phyloP scores from a whole-genome alignment of 2,797 vertebrate genomes.

The Podarcis lilfordi region DNA sequence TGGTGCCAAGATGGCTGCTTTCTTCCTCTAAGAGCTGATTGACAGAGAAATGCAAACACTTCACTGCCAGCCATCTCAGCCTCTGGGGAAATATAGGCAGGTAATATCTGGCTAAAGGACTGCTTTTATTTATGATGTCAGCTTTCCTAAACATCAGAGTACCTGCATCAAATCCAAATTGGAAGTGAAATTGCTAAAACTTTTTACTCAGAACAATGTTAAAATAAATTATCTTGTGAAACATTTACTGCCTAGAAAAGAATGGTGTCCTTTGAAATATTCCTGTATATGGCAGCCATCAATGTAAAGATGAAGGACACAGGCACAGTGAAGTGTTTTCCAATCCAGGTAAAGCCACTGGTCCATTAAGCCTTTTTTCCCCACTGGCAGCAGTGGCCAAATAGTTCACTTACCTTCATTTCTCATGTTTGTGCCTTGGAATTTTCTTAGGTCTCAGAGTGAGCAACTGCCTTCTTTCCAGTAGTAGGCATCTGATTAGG shows the following conservation, averaged over 20 bases:
- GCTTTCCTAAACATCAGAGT: conserved; percentile 9
- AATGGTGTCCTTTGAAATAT: background rate
- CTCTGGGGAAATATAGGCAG: conserved; percentile 30
- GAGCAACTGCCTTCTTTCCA: background rate
- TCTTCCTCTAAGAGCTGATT: conserved; percentile 2
- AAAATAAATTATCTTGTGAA: conserved; percentile 29
- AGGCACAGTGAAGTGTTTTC: background rate
- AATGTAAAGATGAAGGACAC: background rate
- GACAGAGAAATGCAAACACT: conserved; percentile 22
- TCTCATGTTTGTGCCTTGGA: background rate
- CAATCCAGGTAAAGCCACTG: background rate
- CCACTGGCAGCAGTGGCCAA: background rate
- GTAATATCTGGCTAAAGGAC: conserved; percentile 1
- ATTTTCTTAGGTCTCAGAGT: background rate
- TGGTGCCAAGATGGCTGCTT: conserved; percentile 3
- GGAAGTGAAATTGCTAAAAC: conserved; percentile 21
- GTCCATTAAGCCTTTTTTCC: conserved; percentile 4
- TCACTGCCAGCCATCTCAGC: background rate
- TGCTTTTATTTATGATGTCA: conserved; percentile 21
- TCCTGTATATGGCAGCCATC: background rate
- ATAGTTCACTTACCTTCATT: background rate
- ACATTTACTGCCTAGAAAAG: background rate
- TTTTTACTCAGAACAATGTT: background rate
- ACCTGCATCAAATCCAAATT: conserved; percentile 14
- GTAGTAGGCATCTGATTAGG: background rate